phyloP scores from a whole-genome alignment of 2,113 vertebrate genomes.

The Phaethon lepturus region DNA sequence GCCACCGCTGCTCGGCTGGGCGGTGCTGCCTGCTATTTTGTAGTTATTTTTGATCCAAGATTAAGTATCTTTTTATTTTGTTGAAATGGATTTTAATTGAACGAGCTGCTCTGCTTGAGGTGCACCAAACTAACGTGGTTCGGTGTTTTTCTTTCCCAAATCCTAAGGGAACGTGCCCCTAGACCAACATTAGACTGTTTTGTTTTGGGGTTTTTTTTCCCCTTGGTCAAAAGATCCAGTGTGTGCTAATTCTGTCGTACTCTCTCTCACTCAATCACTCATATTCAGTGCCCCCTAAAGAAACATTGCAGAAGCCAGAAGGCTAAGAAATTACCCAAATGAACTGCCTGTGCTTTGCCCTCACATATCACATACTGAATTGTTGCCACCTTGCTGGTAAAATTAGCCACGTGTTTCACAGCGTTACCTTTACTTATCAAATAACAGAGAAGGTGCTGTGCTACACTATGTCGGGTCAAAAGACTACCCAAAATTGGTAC shows the following conservation, averaged over 20 bases:
- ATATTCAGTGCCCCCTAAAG: slow-evolving; percentile 70
- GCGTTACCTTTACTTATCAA: neutral
- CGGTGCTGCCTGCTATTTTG: neutral
- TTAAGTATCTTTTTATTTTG: slow-evolving; percentile 58
- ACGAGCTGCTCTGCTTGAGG: slow-evolving; percentile 54
- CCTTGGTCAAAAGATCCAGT: slow-evolving; percentile 76
- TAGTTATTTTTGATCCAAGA: slow-evolving; percentile 28
- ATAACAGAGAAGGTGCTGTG: slow-evolving; percentile 39
- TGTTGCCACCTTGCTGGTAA: slow-evolving; percentile 67
- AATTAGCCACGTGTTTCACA: slow-evolving; percentile 53
- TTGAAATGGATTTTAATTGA: slow-evolving; percentile 65
- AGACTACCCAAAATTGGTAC: neutral
- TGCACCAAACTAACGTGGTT: slow-evolving; percentile 55
- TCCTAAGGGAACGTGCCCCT: slow-evolving; percentile 64
- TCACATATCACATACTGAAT: slow-evolving; percentile 45
- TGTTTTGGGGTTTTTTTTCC: neutral
- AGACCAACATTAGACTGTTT: slow-evolving; percentile 63
- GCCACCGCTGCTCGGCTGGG: neutral
- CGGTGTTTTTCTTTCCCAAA: slow-evolving; percentile 76
- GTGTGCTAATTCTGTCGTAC: slow-evolving; percentile 72
- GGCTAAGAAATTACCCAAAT: slow-evolving; percentile 68
- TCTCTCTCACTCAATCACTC: slow-evolving; percentile 71
- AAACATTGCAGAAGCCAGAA: slow-evolving; percentile 70
- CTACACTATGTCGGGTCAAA: neutral
- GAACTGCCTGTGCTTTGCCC: slow-evolving; percentile 55